Evolutionary conservation across 2,797 vertebrate species (phyloP), one percentile per base, ranked within the genome.

Genomic region (Chaunax sp.): DNA sequence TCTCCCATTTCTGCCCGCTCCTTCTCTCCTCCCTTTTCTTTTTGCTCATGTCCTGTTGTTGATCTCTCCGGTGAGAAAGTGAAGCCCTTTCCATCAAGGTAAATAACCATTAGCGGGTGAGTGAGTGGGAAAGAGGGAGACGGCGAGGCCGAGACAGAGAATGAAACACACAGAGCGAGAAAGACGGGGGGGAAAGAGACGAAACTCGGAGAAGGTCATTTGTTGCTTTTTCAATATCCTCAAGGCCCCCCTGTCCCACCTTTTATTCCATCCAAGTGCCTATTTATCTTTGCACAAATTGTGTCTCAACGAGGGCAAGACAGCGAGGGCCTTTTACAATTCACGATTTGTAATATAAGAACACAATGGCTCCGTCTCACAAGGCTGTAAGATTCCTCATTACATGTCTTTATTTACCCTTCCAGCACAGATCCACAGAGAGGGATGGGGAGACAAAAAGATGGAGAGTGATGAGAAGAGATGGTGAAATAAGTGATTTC

Each of bases 51-150:
- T 72, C 81, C 81, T 45, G 79, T 83, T 70, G 85, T 77, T 80
- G 66, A 77, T 86, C 75, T 82, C 82, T 73, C 72, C 66, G 86
- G 91, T 94, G 94, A 94, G 94, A 95, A 94, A 92, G 90, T 68
- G 47, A 82, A 93, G 92, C 90, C 94, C 94, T 94, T 94, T 92
- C 89, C 93, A 88, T 76, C 88, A 93, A 94, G 93, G 93, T 93
- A 94, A 95, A 95, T 93, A 95, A 92, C 92, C 92, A 94, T 95
- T 94, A 93, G 89, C 11, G 66, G 44, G 80, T 72, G 84, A 90
- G 82, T 78, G 87, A 87, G 87, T 75, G 85, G 82, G 85, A 83
- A 84, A 87, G 77, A 75, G 66, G 76, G 81, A 80, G 77, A 80
- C 26, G 78, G 85, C 57, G 5, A 50, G 56, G 73, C 30, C 25